Percentiles rank a stretch among this genome's conserved stretches.
Conservation (phyloP, 2,113 vertebrate species). For the Panurus biarmicus region DNA sequence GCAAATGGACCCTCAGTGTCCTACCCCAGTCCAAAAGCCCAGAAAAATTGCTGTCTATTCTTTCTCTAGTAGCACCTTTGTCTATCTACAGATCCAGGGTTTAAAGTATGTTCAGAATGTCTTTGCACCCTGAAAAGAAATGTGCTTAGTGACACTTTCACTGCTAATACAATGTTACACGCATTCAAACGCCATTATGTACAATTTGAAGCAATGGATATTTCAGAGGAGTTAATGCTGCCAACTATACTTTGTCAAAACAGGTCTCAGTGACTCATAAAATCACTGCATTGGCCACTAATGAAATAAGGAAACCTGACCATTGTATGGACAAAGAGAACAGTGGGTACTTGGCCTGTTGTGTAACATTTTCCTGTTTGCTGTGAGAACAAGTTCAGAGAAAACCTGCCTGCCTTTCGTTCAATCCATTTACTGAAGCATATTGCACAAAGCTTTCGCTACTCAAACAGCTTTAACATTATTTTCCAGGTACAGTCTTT, state of each 20-base stretch:
- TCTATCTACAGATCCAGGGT: neutral
- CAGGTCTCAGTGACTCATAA: neutral
- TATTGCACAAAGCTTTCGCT: neutral
- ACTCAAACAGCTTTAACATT: neutral
- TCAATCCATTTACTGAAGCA: neutral
- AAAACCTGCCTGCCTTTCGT: neutral
- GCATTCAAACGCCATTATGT: neutral
- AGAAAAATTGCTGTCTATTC: neutral
- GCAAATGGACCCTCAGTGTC: neutral
- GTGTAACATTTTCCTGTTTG: neutral
- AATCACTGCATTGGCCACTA: neutral
- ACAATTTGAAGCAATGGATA: neutral
- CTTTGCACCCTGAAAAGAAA: neutral
- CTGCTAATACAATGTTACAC: neutral
- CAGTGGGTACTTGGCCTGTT: neutral
- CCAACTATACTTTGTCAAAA: neutral
- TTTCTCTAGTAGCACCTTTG: neutral
- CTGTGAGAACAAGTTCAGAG: neutral
- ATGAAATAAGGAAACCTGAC: neutral
- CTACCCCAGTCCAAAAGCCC: neutral
- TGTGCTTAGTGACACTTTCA: neutral
- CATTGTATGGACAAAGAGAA: neutral
- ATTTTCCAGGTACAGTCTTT: constrained; percentile 11
- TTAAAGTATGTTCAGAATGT: neutral
- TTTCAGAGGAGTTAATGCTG: neutral